A percentile compares a stretch with the other conserved stretches of the same genome.
Evolutionary conservation across 2,888 invertebrate species (phyloP).

Genomic region (Euplexia lucipara): DNA sequence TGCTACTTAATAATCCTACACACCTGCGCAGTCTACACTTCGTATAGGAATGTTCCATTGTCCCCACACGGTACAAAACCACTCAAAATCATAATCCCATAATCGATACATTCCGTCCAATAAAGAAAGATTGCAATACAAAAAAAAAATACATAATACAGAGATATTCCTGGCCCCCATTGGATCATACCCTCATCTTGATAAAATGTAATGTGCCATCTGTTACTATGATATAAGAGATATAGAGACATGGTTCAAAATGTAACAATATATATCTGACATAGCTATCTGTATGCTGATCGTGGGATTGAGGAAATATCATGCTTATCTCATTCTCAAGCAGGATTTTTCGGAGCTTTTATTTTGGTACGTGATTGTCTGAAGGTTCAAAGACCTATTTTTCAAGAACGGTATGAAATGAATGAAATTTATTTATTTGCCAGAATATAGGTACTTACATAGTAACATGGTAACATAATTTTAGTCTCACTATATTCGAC

Average conservation of each 20-base stretch:
- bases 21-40: too few relatives aligned
- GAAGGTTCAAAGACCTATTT: neutral
- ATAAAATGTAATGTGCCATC: slow-evolving; percentile 59
- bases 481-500: too few relatives aligned
- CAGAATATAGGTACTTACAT: too few relatives aligned
- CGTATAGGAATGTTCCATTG: neutral
- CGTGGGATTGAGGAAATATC: slow-evolving; percentile 26
- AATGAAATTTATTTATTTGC: too few relatives aligned
- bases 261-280: slow-evolving; percentile 21
- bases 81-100: slow-evolving; percentile 31
- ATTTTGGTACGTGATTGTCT: slow-evolving; percentile 9
- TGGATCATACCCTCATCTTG: slow-evolving; percentile 58
- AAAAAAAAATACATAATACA: slow-evolving; percentile 36
- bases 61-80: neutral
- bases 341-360: slow-evolving; percentile 3
- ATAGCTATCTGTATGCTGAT: slow-evolving; percentile 53
- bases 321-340: slow-evolving; percentile 49
- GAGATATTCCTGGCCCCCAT: slow-evolving; percentile 39
- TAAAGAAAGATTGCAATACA: slow-evolving; percentile 53
- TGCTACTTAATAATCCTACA: neutral
- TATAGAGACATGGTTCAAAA: slow-evolving; percentile 41
- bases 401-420: too few relatives aligned
- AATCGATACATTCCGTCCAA: slow-evolving; percentile 34
- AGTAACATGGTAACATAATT: too few relatives aligned
- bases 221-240: slow-evolving; percentile 57